Evolutionary conservation across 1,140 invertebrate genomes (phyloP), one percentile per base, ranked within the genome.

Genomic region (Copidosoma floridanum): DNA sequence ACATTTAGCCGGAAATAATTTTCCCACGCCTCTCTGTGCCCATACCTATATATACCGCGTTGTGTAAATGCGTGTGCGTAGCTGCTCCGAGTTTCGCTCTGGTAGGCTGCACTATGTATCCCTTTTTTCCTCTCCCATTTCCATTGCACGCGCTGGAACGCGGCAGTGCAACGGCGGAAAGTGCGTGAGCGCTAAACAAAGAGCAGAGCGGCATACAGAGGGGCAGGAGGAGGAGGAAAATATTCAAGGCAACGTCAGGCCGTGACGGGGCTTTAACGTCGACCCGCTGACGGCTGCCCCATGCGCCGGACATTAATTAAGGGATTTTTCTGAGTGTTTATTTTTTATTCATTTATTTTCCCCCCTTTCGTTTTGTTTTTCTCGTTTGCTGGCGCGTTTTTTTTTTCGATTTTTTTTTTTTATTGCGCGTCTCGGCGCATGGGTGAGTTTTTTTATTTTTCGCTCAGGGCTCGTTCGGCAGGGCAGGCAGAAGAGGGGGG

Each of bases 281-380:
- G 58, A 53, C 46, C 27, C 47, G 59, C 44, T 61, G 59, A 61
- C 54, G 60, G 60, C 48, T 51, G 38, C 59, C 53, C 53, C 44
- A 12, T 51, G 59, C 46, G 12, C 37, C 37, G 52, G 52, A 55
- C 59, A 61, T 61, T 61, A 61, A 61, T 61, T 61, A 61, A 61
- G 59, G 59, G 52, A 61, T 61, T 61, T 61, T 61, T 55, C 59
- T 56, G 59, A 56, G 52, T 55, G 52, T 61, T 61, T 61, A 50
- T 61, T 61, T 55, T 55, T 56, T 61, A 35, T 54, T 55, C n/a
- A n/a, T n/a, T n/a, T n/a, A n/a, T n/a, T n/a, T n/a, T n/a, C n/a
- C n/a, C n/a, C n/a, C 3, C 47, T 14, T 26, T 26, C 7, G 2
- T 14, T 24, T 47, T 47, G 14, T 18, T 44, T 21, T 44, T 4